These are phyloP conservation scores for Amphipoea lucens DNA, from an alignment of 2,888 invertebrate genomes.

Conservation along the genomic window DNA sequence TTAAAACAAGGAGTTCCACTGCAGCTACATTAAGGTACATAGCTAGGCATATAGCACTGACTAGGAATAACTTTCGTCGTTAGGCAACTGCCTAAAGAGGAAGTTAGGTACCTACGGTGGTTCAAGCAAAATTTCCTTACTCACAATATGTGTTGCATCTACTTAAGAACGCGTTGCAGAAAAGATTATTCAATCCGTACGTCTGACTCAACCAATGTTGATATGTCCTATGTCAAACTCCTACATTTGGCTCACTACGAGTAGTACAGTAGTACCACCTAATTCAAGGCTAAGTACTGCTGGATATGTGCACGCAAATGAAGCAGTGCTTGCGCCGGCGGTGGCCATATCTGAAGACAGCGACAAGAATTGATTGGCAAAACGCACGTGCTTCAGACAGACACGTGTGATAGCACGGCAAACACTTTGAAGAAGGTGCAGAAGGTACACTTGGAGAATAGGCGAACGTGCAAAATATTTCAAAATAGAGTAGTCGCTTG, in stretches of 20 bases:
- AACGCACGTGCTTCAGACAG: conserved; percentile 34
- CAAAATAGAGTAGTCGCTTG: neutral
- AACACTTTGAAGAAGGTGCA: neutral
- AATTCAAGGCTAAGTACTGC: neutral
- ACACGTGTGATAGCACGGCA: conserved; percentile 26
- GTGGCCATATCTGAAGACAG: conserved; percentile 9
- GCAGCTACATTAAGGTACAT: neutral
- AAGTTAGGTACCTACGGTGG: neutral
- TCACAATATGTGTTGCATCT: neutral
- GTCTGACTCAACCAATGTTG: neutral
- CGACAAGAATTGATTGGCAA: conserved; percentile 38
- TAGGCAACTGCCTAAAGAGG: too few species aligned
- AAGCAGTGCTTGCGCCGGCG: neutral
- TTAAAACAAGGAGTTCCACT: neutral
- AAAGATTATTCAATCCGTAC: conserved; percentile 3
- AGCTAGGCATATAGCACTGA: neutral
- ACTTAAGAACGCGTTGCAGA: neutral
- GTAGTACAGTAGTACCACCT: neutral
- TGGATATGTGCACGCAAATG: conserved; percentile 15
- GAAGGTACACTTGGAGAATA: neutral
- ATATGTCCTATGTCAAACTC: conserved; percentile 2
- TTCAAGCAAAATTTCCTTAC: neutral
- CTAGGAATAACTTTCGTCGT: neutral
- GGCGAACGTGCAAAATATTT: neutral
- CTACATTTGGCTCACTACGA: neutral